Base-by-base conservation (phyloP, 2,888 invertebrate species). In the Aricia artaxerxes region DNA sequence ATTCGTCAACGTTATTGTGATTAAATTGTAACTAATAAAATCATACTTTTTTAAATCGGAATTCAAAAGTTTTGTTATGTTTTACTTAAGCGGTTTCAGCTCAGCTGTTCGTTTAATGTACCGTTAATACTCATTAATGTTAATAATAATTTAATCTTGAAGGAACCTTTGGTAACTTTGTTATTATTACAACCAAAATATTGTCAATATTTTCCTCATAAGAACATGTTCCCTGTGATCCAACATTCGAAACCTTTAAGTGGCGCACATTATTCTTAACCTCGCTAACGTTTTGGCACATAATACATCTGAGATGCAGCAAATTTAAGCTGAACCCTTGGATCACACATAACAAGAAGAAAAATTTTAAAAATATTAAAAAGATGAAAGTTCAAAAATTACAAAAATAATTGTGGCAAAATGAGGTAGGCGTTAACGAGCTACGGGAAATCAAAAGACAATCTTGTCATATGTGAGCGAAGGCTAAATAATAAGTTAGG, bases 81-180 rank as follows among this genome's bases (percentile, higher is more conserved):
- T 69, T 38, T 5, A 69, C 35, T 69, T 69, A 31, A 69, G 69
- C 35, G 69, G 69, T 69, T 69, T 69, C 69, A 69, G 69, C 13
- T 69, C 35, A 35, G 69, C 35, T 69, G 13, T 16, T 35, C 35
- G 0, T 13, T 13, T 38, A 31, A 31, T 64, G 2, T 31, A 11
- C 9, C 2, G 69, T 69, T 38, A n/a, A 61, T 31, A 35, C 31
- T 38, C 35, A 69, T 69, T 69, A 0, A 31, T 31, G 64, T 64
- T 11, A 64, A 9, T 64, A 13, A 9, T 64, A 4, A 49, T 13
- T 13, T 49, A 81, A 82, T 82, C 82, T 82, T 82, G 82, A 82
- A 82, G 82, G 82, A 82, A 82, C 78, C 82, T 81, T 78, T 77
- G 16, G 16, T 9, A 72, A 69, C 35, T 31, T 49, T 31, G 13